phyloP scores from a whole-genome alignment of 2,113 vertebrate genomes.

The Anguilla rostrata region DNA sequence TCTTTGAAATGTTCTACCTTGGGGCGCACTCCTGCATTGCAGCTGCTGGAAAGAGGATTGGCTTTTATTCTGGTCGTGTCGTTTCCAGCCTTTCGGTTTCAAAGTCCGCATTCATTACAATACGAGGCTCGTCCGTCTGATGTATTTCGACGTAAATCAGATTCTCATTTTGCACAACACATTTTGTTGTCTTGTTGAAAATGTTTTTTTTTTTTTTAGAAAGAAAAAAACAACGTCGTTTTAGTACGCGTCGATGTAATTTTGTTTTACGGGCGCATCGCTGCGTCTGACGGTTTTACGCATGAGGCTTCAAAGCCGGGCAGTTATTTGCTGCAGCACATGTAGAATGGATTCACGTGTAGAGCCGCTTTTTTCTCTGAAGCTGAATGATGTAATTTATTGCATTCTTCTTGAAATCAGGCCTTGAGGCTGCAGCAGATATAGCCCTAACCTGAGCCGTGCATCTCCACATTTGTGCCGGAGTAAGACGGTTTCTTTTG shows the following conservation, averaged over 20 bases:
- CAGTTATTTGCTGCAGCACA: background rate
- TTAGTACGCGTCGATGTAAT: no score
- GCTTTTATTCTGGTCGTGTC: background rate
- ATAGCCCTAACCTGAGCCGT: constrained; percentile 3
- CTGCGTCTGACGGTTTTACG: background rate
- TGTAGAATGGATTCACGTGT: background rate
- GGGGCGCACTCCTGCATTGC: background rate
- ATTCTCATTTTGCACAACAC: background rate
- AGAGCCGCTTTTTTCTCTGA: constrained; percentile 16
- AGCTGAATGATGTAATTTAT: constrained; percentile 35
- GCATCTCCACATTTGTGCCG: constrained; percentile 15
- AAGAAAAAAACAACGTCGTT: no score
- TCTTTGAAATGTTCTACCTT: constrained; percentile 2
- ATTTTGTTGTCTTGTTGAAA: no score
- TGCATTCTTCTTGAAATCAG: constrained; percentile 31
- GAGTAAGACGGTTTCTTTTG: constrained; percentile 16
- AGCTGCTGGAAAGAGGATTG: background rate
- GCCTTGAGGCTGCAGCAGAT: constrained; percentile 10
- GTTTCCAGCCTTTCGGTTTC: background rate
- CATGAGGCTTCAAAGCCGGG: background rate
- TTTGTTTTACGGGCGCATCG: background rate
- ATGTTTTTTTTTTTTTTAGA: no score
- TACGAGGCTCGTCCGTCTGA: background rate
- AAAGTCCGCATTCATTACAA: background rate
- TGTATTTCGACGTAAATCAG: background rate